Evolutionary conservation across 1,140 invertebrate genomes (phyloP).

Genomic region (Drosophila arizonae): DNA sequence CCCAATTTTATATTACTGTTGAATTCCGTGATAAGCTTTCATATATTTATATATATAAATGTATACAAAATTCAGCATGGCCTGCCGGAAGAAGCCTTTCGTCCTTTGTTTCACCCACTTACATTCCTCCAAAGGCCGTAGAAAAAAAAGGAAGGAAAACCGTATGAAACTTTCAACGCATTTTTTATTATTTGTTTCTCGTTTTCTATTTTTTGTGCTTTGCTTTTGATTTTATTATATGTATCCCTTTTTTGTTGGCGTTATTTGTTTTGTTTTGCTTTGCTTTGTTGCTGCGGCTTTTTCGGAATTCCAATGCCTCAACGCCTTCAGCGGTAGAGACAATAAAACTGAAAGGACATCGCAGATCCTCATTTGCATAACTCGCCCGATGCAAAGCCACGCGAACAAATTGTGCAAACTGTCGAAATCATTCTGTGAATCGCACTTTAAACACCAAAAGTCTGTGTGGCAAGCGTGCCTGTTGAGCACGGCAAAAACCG

Average conservation of each 20-base stretch:
- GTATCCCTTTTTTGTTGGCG: conserved; percentile 3
- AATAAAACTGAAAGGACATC: conserved; percentile 54
- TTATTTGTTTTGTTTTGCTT: conserved; percentile 52
- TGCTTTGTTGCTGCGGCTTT: conserved; percentile 48
- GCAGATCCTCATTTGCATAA: conserved; percentile 63
- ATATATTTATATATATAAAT: conserved; percentile 15
- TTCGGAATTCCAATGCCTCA: conserved; percentile 57
- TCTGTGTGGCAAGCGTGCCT: background rate
- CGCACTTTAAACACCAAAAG: conserved; percentile 46
- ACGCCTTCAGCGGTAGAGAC: conserved; percentile 49
- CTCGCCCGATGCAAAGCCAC: conserved; percentile 9
- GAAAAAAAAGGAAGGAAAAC: conserved; percentile 34
- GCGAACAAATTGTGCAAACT: conserved; percentile 33
- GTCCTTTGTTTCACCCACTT: conserved; percentile 55
- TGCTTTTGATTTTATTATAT: conserved; percentile 8
- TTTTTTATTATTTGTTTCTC: conserved; percentile 62
- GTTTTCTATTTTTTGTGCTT: background rate
- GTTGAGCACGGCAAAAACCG: background rate
- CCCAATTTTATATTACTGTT: background rate
- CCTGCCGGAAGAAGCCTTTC: conserved; percentile 38
- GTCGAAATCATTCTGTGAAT: conserved; percentile 23
- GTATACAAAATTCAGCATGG: conserved; percentile 7
- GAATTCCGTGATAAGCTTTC: conserved; percentile 19
- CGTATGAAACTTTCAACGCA: conserved; percentile 66
- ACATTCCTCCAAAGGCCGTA: conserved; percentile 10